Conservation (phyloP, 2,113 vertebrate genomes). For the Oxyura jamaicensis region DNA sequence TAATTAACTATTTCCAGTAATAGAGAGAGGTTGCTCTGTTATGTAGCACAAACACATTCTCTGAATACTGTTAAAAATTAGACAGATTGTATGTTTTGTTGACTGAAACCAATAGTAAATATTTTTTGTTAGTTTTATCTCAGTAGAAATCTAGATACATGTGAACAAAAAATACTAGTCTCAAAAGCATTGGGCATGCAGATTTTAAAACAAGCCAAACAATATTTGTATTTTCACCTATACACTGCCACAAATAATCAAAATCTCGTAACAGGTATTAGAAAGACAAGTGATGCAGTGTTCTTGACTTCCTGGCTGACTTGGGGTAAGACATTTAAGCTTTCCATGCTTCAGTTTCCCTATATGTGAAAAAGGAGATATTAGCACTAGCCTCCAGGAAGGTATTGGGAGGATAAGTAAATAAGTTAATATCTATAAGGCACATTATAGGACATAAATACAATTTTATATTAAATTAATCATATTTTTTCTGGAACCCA, state of each 20-base stretch:
- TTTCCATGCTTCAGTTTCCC: background rate
- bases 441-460: background rate
- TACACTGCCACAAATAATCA: background rate
- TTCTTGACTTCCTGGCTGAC: background rate
- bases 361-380: background rate
- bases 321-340: background rate
- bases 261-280: background rate
- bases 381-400: background rate
- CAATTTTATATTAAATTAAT: background rate
- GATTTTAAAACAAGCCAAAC: constrained; percentile 6
- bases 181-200: background rate
- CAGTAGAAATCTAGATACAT: background rate
- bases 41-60: background rate
- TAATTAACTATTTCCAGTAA: background rate
- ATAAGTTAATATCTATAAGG: background rate
- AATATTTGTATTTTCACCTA: background rate
- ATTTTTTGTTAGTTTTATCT: background rate
- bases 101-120: background rate
- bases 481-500: background rate
- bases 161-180: background rate
- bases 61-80: background rate
- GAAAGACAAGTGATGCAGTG: background rate
- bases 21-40: background rate
- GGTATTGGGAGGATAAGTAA: background rate
- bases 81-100: background rate